phyloP scores from a whole-genome alignment of 2,113 vertebrate genomes.

The Merops nubicus region DNA sequence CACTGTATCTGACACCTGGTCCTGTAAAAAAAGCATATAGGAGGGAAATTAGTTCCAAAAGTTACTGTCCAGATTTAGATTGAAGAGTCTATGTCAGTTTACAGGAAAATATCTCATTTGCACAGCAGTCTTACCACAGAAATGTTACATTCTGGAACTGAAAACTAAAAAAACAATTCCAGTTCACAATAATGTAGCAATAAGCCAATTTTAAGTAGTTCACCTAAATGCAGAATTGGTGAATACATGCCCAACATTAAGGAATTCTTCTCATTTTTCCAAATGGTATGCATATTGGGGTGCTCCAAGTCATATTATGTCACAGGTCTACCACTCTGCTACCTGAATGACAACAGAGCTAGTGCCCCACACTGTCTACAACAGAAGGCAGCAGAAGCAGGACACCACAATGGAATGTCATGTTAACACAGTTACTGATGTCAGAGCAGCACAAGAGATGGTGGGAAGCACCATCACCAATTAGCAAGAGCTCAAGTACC shows the following conservation, averaged over 20 bases:
- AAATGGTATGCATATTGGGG: not conserved
- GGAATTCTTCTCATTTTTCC: not conserved
- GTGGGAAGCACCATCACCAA: not conserved
- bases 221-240: not conserved
- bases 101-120: not conserved
- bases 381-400: not conserved
- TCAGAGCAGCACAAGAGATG: fast-evolving
- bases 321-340: not conserved
- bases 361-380: not conserved
- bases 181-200: not conserved
- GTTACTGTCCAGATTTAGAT: not conserved
- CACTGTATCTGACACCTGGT: conserved; percentile 89
- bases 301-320: not conserved
- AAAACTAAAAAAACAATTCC: not conserved
- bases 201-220: not conserved
- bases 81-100: not conserved
- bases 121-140: not conserved
- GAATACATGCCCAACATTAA: fast-evolving
- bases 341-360: not conserved
- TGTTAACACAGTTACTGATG: not conserved
- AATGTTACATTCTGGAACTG: not conserved
- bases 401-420: not conserved
- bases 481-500: not conserved
- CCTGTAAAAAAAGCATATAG: conserved; percentile 74
- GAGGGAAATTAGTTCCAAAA: not conserved